These are phyloP conservation scores for Popillia japonica DNA, from an alignment of 1,140 invertebrate genomes.

Conservation along the genomic window DNA sequence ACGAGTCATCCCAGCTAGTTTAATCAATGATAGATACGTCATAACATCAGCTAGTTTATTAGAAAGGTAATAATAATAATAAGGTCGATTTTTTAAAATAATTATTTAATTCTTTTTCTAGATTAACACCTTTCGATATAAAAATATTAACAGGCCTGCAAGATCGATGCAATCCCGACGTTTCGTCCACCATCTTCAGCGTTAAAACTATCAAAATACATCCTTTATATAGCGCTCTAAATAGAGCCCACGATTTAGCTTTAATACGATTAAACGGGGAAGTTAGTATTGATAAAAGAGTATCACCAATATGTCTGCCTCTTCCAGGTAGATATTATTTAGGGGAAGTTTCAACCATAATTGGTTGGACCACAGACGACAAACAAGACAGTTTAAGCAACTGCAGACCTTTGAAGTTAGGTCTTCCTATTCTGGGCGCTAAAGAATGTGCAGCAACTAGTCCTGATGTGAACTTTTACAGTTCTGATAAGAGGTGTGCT, in stretches of 20 bases:
- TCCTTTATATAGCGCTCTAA: not conserved
- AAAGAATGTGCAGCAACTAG: not conserved
- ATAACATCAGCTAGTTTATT: conserved; percentile 25
- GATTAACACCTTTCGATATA: conserved; percentile 9
- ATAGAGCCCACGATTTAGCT: conserved; percentile 22
- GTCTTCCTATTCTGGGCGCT: conserved; percentile 12
- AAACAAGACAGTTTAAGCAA: not conserved
- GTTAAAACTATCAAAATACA: not conserved
- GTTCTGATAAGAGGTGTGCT: conserved; percentile 21
- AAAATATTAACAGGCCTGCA: not conserved
- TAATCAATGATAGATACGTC: conserved; percentile 31
- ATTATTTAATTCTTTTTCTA: too few relatives aligned
- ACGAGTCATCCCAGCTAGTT: not conserved
- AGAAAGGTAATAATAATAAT: not conserved
- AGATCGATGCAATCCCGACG: conserved; percentile 26
- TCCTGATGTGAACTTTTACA: not conserved
- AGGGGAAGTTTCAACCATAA: not conserved
- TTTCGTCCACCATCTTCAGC: conserved; percentile 24
- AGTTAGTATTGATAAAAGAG: conserved; percentile 5
- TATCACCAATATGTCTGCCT: conserved; percentile 3
- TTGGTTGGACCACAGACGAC: not conserved
- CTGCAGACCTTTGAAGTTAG: conserved; percentile 8
- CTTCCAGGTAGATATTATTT: conserved; percentile 1
- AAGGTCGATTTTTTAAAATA: too few relatives aligned
- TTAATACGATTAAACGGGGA: not conserved